Evolutionary conservation across 2,888 invertebrate genomes (phyloP), one percentile per base, ranked within the genome.

Genomic region (Thymelicus acteon): DNA sequence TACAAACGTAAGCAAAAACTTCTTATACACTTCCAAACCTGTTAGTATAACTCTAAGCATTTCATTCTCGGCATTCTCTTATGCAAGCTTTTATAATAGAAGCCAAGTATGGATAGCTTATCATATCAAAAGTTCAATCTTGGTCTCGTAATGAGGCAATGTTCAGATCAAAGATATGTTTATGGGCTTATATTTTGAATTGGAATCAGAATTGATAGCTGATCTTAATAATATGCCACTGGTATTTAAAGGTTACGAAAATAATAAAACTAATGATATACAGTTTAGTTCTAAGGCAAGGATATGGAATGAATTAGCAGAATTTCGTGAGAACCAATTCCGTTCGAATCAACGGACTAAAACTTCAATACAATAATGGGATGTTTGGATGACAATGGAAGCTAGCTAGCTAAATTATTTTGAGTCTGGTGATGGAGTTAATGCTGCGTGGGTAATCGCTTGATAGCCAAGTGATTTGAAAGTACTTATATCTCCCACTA

Each of bases 61-160:
- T 10, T 31, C 7, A 8, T 57, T 57, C 57, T 57, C 13, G 13
- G 57, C 31, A 31, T 57, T 57, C 31, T 24, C 31, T 57, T 57
- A 31, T 31, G 57, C 57, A 57, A 57, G 57, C 24, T 31, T 57
- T 31, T 13, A 13, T 31, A 57, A 31, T 31, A 31, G 4, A 31
- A 31, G 2, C 24, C 61, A 48, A 47, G 61, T 61, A 61, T 61
- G 44, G 61, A 24, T 61, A 61, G 47, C 61, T 47, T 61, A 47
- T 61, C 61, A 44, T 44, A 61, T 31, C 61, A 47, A 62, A 48
- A 62, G 62, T 62, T 62, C 62, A 62, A 48, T 62, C 48, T n/a
- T 48, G 31, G 31, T 24, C 48, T 40, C 8, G 47, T 62, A 62
- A 62, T 52, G 24, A 31, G 48, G 47, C 31, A 48, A 31, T 62